Evolutionary conservation across 2,888 invertebrate species (phyloP), one percentile per base, ranked within the genome.

Genomic region (Lymantria monacha): DNA sequence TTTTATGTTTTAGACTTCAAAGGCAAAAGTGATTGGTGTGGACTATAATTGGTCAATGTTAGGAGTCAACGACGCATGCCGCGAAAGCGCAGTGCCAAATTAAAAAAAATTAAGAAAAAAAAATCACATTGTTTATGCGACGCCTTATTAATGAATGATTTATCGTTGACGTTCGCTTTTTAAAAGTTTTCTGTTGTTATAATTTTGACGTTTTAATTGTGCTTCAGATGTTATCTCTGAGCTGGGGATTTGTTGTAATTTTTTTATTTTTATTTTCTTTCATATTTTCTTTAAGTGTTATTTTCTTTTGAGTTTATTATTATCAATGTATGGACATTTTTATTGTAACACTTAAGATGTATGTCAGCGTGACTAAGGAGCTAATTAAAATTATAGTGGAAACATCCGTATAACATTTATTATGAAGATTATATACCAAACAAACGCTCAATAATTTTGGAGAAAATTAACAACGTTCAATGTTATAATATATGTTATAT

Each of bases 121-220:
- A 76, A 74, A 77, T 73, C 71, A 74, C 77, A 82, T 79, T 80
- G 81, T 85, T 81, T 80, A 80, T 81, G 76, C 72, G 76, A 81
- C 74, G 72, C 74, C 85, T 84, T 85, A 82, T 87, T 87, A 85
- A 75, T 66, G 72, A 72, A 60, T 82, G 86, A 87, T 88, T 86
- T 85, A 87, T 79, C 50, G 70, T 65, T 66, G 74, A 74, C 70
- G 72, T 73, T n/a, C 61, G 55, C 66, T 73, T 75, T n/a, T 79
- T 78, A 67, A 69, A 69, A 78, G 70, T 69, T 59, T 72, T 74
- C 61, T 61, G 63, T 71, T 69, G 64, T 71, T 61, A 61, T 67
- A 57, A 61, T 68, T 72, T 62, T 61, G 59, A 55, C 48, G 37
- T 61, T 62, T 61, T 52, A 61, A 60, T 66, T 59, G 46, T 60